Base-by-base conservation (phyloP, 2,113 vertebrate species). In the Ranitomeya variabilis region DNA sequence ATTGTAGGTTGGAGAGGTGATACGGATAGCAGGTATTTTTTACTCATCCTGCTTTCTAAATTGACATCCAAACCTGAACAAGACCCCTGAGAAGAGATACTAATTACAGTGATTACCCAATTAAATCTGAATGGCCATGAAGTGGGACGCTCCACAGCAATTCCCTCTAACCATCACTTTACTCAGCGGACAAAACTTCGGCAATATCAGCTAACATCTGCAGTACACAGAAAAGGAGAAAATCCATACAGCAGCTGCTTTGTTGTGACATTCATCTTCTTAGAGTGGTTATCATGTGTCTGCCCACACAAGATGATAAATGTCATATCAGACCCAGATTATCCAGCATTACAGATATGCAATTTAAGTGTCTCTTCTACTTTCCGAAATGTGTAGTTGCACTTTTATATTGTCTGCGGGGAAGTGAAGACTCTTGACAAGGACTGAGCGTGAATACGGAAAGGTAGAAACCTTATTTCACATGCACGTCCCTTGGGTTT, bases 271-370 rank as follows among this genome's bases (percentile, higher is more conserved):
- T 89, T 84, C 52, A 83, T 83, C 80, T 83, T 82, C 64, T 60
- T 55, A 45, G 18, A 87, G 66, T 57, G 79, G 62, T 87, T 71
- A 81, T 87, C 54, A 73, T 87, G 66, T 73, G 86, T 89, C 80
- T 77, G 60, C 80, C 37, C 80, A 76, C 71, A 84, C 57, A 66
- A 77, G 59, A 89, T 62, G 57, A 84, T 83, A 77, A 83, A 89
- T 89, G 80, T 83, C 87, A 88, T 60, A 83, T 88, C 87, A 89
- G 10, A 80, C 23, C 64, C 57, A 87, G 86, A 87, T 87, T 77
- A 86, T 80, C 77, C 80, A 55, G 62, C 55, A 80, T 80, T 66
- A 87, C 62, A 80, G 77, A 87, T 87, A 87, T 80, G 78, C 77
- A 87, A 80, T 87, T 87, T 71, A 71, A 69, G 62, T 87, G 86